Base-by-base conservation (phyloP, 2,797 vertebrate genomes). In the Octomys mimax region DNA sequence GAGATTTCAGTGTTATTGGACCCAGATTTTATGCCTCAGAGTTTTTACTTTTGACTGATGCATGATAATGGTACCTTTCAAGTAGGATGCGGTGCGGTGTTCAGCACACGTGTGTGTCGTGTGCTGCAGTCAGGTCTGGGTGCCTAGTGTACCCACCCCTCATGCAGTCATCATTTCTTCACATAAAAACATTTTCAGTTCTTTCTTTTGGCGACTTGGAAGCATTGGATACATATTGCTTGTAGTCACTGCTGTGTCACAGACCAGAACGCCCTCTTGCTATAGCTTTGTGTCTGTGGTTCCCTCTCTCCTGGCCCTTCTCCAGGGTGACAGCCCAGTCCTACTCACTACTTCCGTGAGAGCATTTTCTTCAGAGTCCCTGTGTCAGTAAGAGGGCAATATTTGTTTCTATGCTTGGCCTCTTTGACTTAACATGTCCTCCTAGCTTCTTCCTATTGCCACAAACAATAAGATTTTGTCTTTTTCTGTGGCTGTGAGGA, bases 11-110 rank as follows among this genome's bases (percentile, higher is more conserved):
- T 70, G 33, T 91, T 87, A 71, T 59, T 89, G 31, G 52, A 39
- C 70, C 77, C 39, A 81, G 42, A 49, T 52, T 59, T 95, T 64
- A 95, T 46, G 26, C 83, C 89, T 88, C 52, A 62, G n/a, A 70
- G 57, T 57, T 61, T 89, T 70, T 78, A 4, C 82, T 62, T 81
- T 66, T 59, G 66, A 33, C 57, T 7, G 66, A n/a, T 28, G 5
- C 54, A 28, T 71, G 70, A 36, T 59, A 21, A 57, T 64, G 64
- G 33, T 36, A 49, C 33, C 11, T 83, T 57, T 91, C 14, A 80
- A 54, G 18, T 54, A 1, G 77, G 19, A 8, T 77, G 54, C 14
- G 31, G 39, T 61, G 33, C 61, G 21, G 6, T 83, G 18, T 57
- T 88, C 46, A 39, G 7, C 33, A 57, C 75, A 31, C n/a, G 2